Evolutionary conservation across 2,888 invertebrate genomes (phyloP), one percentile per base, ranked within the genome.

Genomic region (Drosophila maculinotata): DNA sequence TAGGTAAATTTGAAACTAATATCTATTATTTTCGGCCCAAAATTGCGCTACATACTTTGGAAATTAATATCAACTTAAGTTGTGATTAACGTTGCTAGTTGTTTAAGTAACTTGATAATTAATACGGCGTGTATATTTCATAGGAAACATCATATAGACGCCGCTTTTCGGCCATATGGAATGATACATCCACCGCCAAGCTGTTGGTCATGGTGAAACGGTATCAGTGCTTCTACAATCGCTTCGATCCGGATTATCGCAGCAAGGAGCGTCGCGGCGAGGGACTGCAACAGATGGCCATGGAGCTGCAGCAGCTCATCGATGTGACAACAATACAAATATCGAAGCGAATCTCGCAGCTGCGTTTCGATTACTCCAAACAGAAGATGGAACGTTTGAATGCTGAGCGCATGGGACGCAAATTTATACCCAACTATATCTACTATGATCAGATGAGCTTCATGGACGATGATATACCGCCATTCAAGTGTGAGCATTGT

Each of bases 121-220:
- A 30, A 48, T 30, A 15, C 17, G 0, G 20, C 10, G 25, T 33
- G n/a, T 35, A 4, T 15, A 8, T 28, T 15, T 1, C 14, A 10
- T 42, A 89, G 81, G 90, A 90, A 76, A 87, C 89, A 2, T 87
- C 87, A 0, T 89, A 88, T 47, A 79, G 90, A 3, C 85, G 90
- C n/a, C 89, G 89, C 1, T 89, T 87, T 31, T 90, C 89, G 5
- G 90, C 89, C 38, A 79, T 90, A 57, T 90, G 89, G 89, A 90
- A 89, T 54, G 90, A 90, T 60, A 84, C 89, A 3, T 90, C 89
- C 2, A 90, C 89, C 0, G 83, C 85, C 44, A 89, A 87, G 53
- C 59, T 90, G 39, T 66, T 90, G 15, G 77, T 75, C 15, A 76
- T 90, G 76, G 78, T 90, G 10, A 83, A 89, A 52, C 76, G 79